Evolutionary conservation across 2,113 vertebrate species (phyloP), one percentile per base, ranked within the genome.

Genomic region (Porphyrio hochstetteri): DNA sequence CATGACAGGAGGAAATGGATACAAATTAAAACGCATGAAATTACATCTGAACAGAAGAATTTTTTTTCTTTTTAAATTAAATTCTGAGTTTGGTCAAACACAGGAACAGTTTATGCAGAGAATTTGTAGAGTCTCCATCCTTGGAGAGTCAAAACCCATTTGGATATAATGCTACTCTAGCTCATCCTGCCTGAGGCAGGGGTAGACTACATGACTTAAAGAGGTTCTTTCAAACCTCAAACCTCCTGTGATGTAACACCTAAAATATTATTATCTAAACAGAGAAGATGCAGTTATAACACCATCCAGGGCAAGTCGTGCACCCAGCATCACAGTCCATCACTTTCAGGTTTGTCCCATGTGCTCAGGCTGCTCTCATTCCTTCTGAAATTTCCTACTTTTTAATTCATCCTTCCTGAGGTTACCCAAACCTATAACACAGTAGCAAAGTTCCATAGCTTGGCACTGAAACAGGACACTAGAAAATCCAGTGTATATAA

Each of bases 261-360:
- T 61, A 20, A 74, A 78, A 67, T 48, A 35, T 14, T 74, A 23
- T 42, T 76, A 50, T 13, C 31, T 56, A 44, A 53, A 36, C 15
- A 57, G 53, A 69, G 33, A 79, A 70, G n/a, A 16, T 14, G 20
- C 19, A 56, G 21, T 24, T 86, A 11, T 70, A 65, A 50, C 2
- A 67, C 4, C 23, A 65, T 42, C 17, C 72, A 61, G 38, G 24
- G 7, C 35, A 84, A 25, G 19, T 16, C 0, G 1, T 25, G 18
- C 27, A 33, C 25, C 36, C 46, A 65, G 0, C 0, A 2, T 88
- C 35, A 82, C 16, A 44, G 27, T 48, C 15, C 0, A 0, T 42
- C 36, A 35, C 31, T 74, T 82, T 50, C 64, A 42, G 16, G 33
- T n/a, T 65, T 70, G 20, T 46, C 12, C 29, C 8, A 10, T 31